These are phyloP conservation scores for Montipora foliosa DNA, from an alignment of 64 coral and sea anemone species.

Conservation along the genomic window DNA sequence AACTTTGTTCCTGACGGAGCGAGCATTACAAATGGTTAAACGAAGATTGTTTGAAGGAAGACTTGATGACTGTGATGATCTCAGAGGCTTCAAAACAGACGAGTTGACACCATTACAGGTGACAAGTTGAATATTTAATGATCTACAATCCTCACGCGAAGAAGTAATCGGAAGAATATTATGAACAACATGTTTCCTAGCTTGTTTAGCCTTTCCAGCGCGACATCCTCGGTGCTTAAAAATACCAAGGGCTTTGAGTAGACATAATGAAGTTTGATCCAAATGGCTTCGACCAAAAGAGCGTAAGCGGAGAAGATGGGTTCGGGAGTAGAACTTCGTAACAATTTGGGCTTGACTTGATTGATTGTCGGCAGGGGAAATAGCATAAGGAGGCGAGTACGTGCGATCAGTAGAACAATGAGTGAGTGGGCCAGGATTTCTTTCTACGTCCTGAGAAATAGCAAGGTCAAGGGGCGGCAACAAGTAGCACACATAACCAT, in stretches of 20 bases:
- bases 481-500: too few relatives aligned
- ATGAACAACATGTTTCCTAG: background rate
- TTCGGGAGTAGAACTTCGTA: background rate
- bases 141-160: too few relatives aligned
- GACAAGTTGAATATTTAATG: background rate
- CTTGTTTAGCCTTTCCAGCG: background rate
- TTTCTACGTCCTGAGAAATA: too few relatives aligned
- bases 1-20: conserved; percentile 1
- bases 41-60: too few relatives aligned
- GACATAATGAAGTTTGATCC: too few relatives aligned
- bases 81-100: conserved; percentile 2
- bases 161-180: too few relatives aligned
- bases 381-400: background rate
- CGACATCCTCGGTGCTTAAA: too few relatives aligned
- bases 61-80: background rate
- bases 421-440: too few relatives aligned
- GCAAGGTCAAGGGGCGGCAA: too few relatives aligned
- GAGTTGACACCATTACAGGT: background rate
- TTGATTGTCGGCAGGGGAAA: background rate
- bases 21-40: background rate
- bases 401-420: too few relatives aligned
- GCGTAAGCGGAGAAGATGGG: background rate
- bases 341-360: background rate
- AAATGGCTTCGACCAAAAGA: too few relatives aligned
- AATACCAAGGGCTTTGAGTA: too few relatives aligned